These are phyloP conservation scores for Halocynthia roretzi DNA, from an alignment of 23 tunicate genomes.

Conservation along the genomic window DNA sequence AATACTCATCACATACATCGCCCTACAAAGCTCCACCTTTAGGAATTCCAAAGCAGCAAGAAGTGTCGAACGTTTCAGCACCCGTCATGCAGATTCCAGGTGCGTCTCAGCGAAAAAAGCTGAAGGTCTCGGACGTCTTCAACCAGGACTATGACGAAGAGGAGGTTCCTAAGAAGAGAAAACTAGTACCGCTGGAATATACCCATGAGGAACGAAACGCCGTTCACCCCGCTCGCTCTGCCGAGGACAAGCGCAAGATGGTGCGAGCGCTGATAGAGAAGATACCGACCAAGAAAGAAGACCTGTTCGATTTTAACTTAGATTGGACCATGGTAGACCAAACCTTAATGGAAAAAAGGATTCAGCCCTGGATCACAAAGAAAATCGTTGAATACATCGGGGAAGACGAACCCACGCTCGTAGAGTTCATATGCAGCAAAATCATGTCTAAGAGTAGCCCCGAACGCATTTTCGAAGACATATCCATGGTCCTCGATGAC, in stretches of 20 bases:
- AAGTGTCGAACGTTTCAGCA: neutral
- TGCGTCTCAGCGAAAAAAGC: slow-evolving; percentile 33
- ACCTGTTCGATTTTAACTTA: slow-evolving; percentile 82
- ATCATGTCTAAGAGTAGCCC: slow-evolving; percentile 83
- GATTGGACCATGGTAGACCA: slow-evolving; percentile 89
- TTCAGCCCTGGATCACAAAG: slow-evolving; percentile 95
- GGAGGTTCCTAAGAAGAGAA: slow-evolving; percentile 76
- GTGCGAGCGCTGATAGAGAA: slow-evolving; percentile 87
- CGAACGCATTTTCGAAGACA: slow-evolving; percentile 76
- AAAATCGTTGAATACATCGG: slow-evolving; percentile 94
- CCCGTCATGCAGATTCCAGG: slow-evolving; percentile 29
- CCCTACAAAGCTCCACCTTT: neutral
- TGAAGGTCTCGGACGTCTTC: slow-evolving; percentile 89
- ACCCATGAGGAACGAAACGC: slow-evolving; percentile 78
- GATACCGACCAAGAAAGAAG: slow-evolving; percentile 92
- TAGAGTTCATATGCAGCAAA: slow-evolving; percentile 96
- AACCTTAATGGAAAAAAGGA: slow-evolving; percentile 80
- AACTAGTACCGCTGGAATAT: slow-evolving; percentile 82
- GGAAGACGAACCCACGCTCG: slow-evolving; percentile 97
- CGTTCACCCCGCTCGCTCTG: slow-evolving; percentile 40
- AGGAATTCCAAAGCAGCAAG: neutral
- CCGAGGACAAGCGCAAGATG: slow-evolving; percentile 73
- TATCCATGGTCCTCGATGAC: slow-evolving; percentile 95
- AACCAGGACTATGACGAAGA: slow-evolving; percentile 95
- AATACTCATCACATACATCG: neutral